Conservation (phyloP, 2,797 vertebrate genomes). For the Enteromius fasciolatus region DNA sequence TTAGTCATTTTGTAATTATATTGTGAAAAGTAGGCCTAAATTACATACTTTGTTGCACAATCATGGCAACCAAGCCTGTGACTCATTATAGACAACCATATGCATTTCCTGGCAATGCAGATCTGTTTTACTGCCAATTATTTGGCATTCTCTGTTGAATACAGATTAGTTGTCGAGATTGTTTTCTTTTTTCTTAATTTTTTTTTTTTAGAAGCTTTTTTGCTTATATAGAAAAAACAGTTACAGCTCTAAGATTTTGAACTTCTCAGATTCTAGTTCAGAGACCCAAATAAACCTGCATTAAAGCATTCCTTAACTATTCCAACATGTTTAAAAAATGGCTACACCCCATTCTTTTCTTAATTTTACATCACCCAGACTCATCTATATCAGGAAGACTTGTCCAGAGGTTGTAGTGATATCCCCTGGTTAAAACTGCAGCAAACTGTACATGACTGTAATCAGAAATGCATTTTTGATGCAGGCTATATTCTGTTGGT, state of each 20-base stretch:
- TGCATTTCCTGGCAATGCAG: conserved; percentile 14
- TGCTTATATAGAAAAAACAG: not conserved
- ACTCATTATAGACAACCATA: conserved; percentile 19
- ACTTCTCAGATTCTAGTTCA: no score
- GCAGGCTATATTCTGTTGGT: not conserved
- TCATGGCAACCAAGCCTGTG: conserved; percentile 24
- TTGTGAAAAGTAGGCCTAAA: not conserved
- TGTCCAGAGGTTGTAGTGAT: not conserved
- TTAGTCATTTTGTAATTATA: conserved; percentile 7
- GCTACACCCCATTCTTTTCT: not conserved
- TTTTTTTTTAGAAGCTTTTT: not conserved
- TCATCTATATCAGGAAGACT: not conserved
- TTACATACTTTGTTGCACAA: conserved; percentile 2
- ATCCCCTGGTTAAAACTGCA: no score
- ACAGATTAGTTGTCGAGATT: not conserved
- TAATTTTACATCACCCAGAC: not conserved
- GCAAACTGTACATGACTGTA: not conserved
- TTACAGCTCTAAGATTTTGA: not conserved
- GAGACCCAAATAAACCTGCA: no score
- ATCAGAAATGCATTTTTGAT: not conserved
- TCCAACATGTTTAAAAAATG: not conserved
- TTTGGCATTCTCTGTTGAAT: not conserved
- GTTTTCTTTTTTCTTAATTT: not conserved
- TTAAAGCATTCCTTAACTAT: not conserved
- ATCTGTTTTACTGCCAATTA: not conserved